These are phyloP conservation scores for Drosophila repleta DNA, from an alignment of 1,140 invertebrate species.

Conservation along the genomic window DNA sequence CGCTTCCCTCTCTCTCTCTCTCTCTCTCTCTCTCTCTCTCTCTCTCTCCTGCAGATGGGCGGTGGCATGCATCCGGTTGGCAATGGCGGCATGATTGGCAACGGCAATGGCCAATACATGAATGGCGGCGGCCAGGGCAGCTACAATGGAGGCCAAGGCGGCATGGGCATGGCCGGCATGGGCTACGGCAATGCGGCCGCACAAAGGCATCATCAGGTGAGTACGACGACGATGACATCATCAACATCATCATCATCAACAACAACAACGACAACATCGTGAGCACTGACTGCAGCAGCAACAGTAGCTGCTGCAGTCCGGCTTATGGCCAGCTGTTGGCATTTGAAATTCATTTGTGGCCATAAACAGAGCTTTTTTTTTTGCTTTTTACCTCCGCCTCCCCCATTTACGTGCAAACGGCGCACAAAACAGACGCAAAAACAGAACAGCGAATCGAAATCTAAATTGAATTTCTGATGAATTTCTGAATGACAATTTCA, in stretches of 20 bases:
- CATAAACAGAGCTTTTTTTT: conserved; percentile 47
- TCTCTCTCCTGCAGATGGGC: conserved; percentile 77
- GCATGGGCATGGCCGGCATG: conserved; percentile 83
- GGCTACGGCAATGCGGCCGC: conserved; percentile 71
- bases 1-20: background rate
- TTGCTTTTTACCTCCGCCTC: background rate
- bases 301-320: background rate
- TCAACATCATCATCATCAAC: too few relatives aligned
- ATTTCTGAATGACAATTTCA: conserved; percentile 17
- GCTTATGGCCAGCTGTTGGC: conserved; percentile 47
- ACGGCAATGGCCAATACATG: conserved; percentile 80
- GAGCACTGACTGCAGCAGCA: background rate
- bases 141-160: conserved; percentile 61
- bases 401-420: conserved; percentile 29
- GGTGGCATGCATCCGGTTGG: conserved; percentile 73
- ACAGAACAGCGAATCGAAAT: conserved; percentile 20
- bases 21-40: background rate
- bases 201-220: conserved; percentile 82
- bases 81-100: conserved; percentile 71
- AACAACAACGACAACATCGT: background rate
- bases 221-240: conserved; percentile 46
- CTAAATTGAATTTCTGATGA: conserved; percentile 23
- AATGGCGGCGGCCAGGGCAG: conserved; percentile 77
- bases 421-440: conserved; percentile 22
- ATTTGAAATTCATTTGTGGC: conserved; percentile 46